Base-by-base conservation (phyloP, 2,113 vertebrate genomes). In the Macheiramphus alcinus region DNA sequence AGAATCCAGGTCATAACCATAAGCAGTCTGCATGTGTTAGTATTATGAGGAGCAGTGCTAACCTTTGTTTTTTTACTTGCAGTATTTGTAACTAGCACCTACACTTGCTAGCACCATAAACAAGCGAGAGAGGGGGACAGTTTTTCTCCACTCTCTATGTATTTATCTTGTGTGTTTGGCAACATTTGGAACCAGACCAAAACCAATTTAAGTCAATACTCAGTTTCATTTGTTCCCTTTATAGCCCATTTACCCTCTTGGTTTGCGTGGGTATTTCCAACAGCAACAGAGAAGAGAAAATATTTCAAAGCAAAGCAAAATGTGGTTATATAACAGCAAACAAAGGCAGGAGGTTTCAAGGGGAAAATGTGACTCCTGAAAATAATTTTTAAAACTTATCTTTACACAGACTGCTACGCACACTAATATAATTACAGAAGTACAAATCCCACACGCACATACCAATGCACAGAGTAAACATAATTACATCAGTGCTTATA, bases 251-350 rank as follows among this genome's bases (percentile, higher is more conserved):
- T 97, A 73, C 80, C 80, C 80, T 94, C 91, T 95, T 91, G 91
- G 83, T 97, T 96, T 97, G 92, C 80, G 65, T 97, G 92, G 94
- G 91, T 87, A 97, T 94, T 95, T 96, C 91, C 88, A 94, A 95
- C 73, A 91, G 94, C 73, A 43, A 91, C 86, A 87, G 73, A 89
- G 82, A 88, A 93, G 80, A 59, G 62, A 91, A 97, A 96, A 94
- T 91, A 95, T 94, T 97, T 92, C 88, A 94, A 92, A 97, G 91
- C 80, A 95, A 82, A 94, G 81, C 76, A 87, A 96, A 91, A 87
- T 86, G 66, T 75, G 50, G 78, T 96, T 96, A 93, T 93, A 40
- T 85, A 95, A 95, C 70, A 73, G 62, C 86, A 94, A 92, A 94
- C 80, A 93, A 97, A 95, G 72, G 78, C 90, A 93, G 62, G 45